Percentiles rank a stretch among this genome's conserved stretches.
Conservation (phyloP, 2,113 vertebrate genomes). For the Cyphomyrus plagiostoma region DNA sequence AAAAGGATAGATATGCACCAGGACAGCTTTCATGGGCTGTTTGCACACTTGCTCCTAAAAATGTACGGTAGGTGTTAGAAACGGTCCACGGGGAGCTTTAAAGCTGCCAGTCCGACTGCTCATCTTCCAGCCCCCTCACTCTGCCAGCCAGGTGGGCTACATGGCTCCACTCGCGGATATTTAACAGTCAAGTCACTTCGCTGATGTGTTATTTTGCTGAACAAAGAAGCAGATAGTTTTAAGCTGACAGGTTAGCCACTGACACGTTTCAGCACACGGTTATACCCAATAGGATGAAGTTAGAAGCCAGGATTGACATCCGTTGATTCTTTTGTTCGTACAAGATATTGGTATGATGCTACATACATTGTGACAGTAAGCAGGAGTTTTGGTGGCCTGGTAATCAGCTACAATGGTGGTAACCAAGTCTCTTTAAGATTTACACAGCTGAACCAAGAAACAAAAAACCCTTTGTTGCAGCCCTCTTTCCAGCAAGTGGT, state of each 20-base stretch:
- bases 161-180: background rate
- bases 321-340: background rate
- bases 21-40: background rate
- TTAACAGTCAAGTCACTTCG: slow-evolving; percentile 9
- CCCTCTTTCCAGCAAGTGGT: background rate
- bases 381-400: background rate
- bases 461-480: background rate
- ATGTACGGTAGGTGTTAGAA: background rate
- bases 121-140: background rate
- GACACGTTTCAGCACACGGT: background rate
- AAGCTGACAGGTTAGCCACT: background rate
- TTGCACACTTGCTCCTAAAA: background rate
- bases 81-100: background rate
- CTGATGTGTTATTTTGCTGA: background rate
- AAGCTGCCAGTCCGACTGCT: background rate
- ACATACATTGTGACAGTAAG: background rate
- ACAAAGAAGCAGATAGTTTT: background rate
- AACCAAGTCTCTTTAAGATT: background rate
- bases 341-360: slow-evolving; percentile 4
- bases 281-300: background rate
- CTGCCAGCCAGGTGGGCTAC: background rate
- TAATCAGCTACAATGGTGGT: background rate
- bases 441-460: background rate
- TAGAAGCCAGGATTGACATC: background rate
- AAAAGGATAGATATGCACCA: background rate